Base-by-base conservation (phyloP, 2,797 vertebrate species). In the Cygnus olor region DNA sequence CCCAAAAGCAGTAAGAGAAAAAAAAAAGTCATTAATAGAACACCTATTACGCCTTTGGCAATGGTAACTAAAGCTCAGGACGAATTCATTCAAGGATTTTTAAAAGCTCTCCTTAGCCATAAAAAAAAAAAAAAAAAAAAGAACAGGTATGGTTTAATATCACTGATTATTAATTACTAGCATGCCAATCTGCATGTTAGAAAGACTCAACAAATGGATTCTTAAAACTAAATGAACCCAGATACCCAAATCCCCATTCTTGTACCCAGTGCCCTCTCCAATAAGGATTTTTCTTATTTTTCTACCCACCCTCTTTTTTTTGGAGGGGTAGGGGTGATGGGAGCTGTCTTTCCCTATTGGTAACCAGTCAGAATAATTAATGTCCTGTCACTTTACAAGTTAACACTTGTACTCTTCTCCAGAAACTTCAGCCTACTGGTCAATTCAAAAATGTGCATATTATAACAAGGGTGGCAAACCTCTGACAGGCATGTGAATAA, bases 1-100 rank as follows among this genome's bases (percentile, higher is more conserved):
- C 83, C 66, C 94, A 95, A 90, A 94, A 94, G 70, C 28, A 96
- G 72, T 15, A 92, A 90, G 49, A 87, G 58, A 94, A 81, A 40
- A 68, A 49, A 49, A 69, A 21, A 88, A 91, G 30, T 57, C 6
- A 38, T 78, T 71, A 87, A 80, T 81, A 34, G 82, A 86, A 49
- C 17, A 57, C 1, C 79, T 82, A 34, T 1, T 57, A 68, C 5
- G 80, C 11, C 18, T 60, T 64, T 24, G 57, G 64, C 11, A 92
- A 72, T 19, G 27, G 10, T 71, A 66, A 58, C 19, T 73, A 80
- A 82, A 80, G 28, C 25, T 88, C 42, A 49, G 18, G 10, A 89
- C 11, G 9, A 74, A 36, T 44, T 91, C 0, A 36, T 60, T 28
- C 32, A 83, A 45, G 36, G 40, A 45, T 3, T 76, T 82, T 82